These are phyloP conservation scores for Drosophila pachea DNA, from an alignment of 1,140 invertebrate genomes.

Conservation along the genomic window DNA sequence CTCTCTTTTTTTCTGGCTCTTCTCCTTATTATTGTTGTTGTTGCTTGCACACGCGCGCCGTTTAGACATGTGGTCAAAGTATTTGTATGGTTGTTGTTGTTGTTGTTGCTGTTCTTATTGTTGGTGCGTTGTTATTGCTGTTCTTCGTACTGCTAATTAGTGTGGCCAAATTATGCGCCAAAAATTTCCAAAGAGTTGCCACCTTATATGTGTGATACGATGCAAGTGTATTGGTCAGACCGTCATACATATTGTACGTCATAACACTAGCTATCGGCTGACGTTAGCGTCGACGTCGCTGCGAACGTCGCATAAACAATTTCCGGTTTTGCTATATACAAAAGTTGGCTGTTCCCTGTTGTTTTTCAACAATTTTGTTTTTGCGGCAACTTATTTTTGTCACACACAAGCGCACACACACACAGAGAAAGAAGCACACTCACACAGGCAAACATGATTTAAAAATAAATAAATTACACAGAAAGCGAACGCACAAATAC, in stretches of 20 bases:
- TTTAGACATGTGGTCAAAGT: slow-evolving; percentile 64
- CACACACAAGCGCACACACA: slow-evolving; percentile 42
- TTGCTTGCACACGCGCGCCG: slow-evolving; percentile 46
- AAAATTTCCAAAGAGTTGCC: slow-evolving; percentile 53
- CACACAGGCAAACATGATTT: slow-evolving; percentile 56
- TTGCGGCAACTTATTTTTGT: slow-evolving; percentile 70
- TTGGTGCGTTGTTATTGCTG: slow-evolving; percentile 35
- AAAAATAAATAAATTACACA: slow-evolving; percentile 78
- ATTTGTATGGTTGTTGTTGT: slow-evolving; percentile 35
- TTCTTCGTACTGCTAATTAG: slow-evolving; percentile 63
- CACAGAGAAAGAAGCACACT: background rate
- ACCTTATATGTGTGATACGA: slow-evolving; percentile 13
- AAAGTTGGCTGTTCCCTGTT: slow-evolving; percentile 47
- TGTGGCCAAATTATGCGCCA: slow-evolving; percentile 71
- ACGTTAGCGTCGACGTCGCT: slow-evolving; percentile 18
- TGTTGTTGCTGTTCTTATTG: slow-evolving; percentile 20
- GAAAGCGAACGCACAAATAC: slow-evolving; percentile 42
- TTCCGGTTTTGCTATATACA: slow-evolving; percentile 62
- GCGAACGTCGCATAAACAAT: slow-evolving; percentile 64
- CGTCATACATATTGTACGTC: slow-evolving; percentile 52
- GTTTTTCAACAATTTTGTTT: slow-evolving; percentile 64
- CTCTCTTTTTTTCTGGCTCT: slow-evolving; percentile 51
- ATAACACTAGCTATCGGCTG: slow-evolving; percentile 61
- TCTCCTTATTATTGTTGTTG: slow-evolving; percentile 22
- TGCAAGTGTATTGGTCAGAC: background rate